Conservation (phyloP, 1,140 invertebrate species). For the Marisa cornuarietis region DNA sequence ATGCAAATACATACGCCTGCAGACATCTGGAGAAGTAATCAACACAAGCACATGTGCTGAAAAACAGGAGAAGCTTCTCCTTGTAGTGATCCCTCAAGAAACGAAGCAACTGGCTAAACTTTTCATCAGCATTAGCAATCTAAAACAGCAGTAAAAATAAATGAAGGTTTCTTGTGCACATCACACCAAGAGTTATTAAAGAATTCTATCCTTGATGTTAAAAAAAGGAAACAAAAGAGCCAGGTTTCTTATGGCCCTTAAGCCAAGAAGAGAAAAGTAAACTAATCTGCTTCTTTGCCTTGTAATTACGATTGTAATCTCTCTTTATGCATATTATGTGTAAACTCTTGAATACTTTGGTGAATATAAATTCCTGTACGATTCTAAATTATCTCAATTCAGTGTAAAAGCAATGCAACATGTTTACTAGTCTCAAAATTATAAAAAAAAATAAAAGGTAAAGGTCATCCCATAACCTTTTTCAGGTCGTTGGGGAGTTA, state of each 20-base stretch:
- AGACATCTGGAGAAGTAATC: slow-evolving; percentile 89
- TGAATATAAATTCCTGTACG: too few relatives aligned
- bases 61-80: slow-evolving; percentile 91
- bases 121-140: slow-evolving; percentile 79
- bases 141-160: slow-evolving; percentile 36
- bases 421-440: too few relatives aligned
- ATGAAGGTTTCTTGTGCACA: too few relatives aligned
- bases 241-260: too few relatives aligned
- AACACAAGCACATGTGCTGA: slow-evolving; percentile 95
- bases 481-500: too few relatives aligned
- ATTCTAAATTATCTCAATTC: too few relatives aligned
- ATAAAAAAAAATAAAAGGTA: too few relatives aligned
- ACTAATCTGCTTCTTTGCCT: not conserved
- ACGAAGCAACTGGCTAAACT: slow-evolving; percentile 78
- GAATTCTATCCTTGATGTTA: not conserved
- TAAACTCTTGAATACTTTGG: too few relatives aligned
- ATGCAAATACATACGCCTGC: slow-evolving; percentile 48
- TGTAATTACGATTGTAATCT: not conserved
- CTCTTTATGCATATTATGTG: too few relatives aligned
- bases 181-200: not conserved
- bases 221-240: slow-evolving; percentile 1
- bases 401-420: too few relatives aligned
- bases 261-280: not conserved
- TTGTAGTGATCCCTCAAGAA: slow-evolving; percentile 76
- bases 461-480: too few relatives aligned